phyloP scores from a whole-genome alignment of 2,113 vertebrate genomes.

The Monarcha castaneiventris region DNA sequence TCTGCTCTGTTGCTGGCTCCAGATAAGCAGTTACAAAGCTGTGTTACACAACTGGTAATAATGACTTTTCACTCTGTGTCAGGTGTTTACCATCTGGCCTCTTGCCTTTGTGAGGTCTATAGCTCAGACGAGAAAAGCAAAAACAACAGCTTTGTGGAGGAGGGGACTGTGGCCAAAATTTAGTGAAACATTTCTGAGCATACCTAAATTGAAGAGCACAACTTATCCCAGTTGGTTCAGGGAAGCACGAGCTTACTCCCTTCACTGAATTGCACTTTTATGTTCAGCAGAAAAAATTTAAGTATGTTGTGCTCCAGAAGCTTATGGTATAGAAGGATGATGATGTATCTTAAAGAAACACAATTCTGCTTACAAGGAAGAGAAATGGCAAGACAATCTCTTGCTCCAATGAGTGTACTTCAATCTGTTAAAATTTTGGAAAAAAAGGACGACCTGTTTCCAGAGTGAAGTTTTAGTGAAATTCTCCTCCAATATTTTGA shows the following conservation, averaged over 20 bases:
- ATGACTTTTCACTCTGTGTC: not conserved
- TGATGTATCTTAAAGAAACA: not conserved
- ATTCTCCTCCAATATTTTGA: conserved; percentile 11
- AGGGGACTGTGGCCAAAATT: not conserved
- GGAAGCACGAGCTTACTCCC: not conserved
- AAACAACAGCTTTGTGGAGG: not conserved
- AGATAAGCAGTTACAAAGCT: not conserved
- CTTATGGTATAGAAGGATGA: not conserved
- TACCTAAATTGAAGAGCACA: not conserved
- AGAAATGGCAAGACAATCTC: not conserved
- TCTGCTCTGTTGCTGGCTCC: not conserved
- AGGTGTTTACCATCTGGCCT: not conserved
- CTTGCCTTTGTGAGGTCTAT: not conserved
- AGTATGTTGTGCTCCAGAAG: not conserved
- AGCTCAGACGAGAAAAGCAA: not conserved
- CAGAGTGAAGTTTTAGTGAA: not conserved
- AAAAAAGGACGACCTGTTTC: not conserved
- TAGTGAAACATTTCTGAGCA: not conserved
- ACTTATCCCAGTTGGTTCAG: fast-evolving
- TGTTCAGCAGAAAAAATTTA: not conserved
- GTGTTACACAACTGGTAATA: not conserved
- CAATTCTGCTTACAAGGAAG: not conserved
- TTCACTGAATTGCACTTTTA: not conserved
- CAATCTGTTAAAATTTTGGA: not conserved
- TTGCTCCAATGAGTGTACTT: not conserved